Evolutionary conservation across 1,140 invertebrate genomes (phyloP), one percentile per base, ranked within the genome.

Genomic region (Ridgeia piscesae): DNA sequence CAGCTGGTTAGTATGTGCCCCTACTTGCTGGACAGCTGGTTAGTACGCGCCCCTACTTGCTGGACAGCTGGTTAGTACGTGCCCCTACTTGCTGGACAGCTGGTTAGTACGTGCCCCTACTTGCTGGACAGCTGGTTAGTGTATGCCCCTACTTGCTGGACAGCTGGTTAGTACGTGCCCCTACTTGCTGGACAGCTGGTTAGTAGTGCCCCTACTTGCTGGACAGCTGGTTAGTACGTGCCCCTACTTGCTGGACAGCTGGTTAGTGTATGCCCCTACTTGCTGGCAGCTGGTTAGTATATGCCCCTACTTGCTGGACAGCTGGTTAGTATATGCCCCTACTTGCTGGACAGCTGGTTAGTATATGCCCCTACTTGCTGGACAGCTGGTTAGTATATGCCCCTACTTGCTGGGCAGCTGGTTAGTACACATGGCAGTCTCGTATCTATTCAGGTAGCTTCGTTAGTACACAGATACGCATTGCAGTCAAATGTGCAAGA

Each of bases 11-110:
- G 95, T 99, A 99, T 95, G 99, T 99, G 99, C 99, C 99, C 31
- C 97, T 99, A 0, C 96, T 99, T 94, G 99, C 99, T 93, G 98
- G 98, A 90, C 97, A 97, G 94, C 94, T 97, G 93, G n/a, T n/a
- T n/a, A 99, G 95, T 99, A 99, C 95, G 99, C 99, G 99, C 99
- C 99, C 31, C 97, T 99, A 0, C 96, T 99, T 94, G 99, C 99
- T 93, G 98, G 98, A 90, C 97, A 97, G 94, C 94, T 97, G 93
- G n/a, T n/a, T n/a, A 99, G 95, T 99, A 99, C 95, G 99, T 99
- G 99, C 99, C 99, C 31, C 97, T 99, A 0, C 96, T 99, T 94
- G 99, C 99, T 93, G 98, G 98, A 90, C 97, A 97, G 94, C 94
- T 97, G 93, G n/a, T n/a, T n/a, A 99, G 95, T 99, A 99, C 95